A percentile compares a stretch with the other conserved stretches of the same genome.
These are phyloP conservation scores for Epinephelus malabaricus DNA, from an alignment of 2,797 vertebrate genomes.

Conservation along the genomic window DNA sequence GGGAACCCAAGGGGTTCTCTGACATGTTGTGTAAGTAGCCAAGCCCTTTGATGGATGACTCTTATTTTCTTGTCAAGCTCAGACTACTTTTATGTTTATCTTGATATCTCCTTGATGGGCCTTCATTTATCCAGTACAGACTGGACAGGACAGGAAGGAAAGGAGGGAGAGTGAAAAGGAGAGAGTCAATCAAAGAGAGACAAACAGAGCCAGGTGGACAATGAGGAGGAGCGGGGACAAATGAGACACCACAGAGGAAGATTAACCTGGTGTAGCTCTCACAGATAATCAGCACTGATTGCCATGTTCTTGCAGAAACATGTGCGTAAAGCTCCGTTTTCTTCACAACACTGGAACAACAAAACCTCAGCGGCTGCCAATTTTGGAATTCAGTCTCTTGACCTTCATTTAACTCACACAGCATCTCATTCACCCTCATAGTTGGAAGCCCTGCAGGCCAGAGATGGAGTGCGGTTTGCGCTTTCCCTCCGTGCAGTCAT, in stretches of 20 bases:
- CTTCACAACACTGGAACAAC: not conserved
- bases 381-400: not conserved
- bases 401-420: slow-evolving; percentile 40
- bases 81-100: slow-evolving; percentile 84
- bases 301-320: not conserved
- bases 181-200: slow-evolving; percentile 41
- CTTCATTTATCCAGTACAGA: slow-evolving; percentile 77
- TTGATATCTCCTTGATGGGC: slow-evolving; percentile 83
- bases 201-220: slow-evolving; percentile 29
- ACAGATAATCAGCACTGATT: not conserved
- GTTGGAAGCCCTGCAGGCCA: slow-evolving; percentile 14
- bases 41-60: slow-evolving; percentile 83
- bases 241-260: slow-evolving; percentile 3
- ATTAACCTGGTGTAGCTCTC: slow-evolving; percentile 1
- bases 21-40: slow-evolving; percentile 81
- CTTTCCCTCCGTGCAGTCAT: slow-evolving; percentile 36
- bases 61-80: slow-evolving; percentile 87
- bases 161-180: not conserved
- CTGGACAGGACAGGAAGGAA: slow-evolving; percentile 47
- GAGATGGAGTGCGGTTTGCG: not conserved
- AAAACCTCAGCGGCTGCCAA: not conserved
- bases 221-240: not conserved
- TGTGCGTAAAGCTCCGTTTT: not conserved
- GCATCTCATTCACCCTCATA: slow-evolving; percentile 20
- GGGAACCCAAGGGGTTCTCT: slow-evolving; percentile 70